These are phyloP conservation scores for Troglohyphantes excavatus DNA, from an alignment of 2,888 invertebrate genomes.

Conservation along the genomic window DNA sequence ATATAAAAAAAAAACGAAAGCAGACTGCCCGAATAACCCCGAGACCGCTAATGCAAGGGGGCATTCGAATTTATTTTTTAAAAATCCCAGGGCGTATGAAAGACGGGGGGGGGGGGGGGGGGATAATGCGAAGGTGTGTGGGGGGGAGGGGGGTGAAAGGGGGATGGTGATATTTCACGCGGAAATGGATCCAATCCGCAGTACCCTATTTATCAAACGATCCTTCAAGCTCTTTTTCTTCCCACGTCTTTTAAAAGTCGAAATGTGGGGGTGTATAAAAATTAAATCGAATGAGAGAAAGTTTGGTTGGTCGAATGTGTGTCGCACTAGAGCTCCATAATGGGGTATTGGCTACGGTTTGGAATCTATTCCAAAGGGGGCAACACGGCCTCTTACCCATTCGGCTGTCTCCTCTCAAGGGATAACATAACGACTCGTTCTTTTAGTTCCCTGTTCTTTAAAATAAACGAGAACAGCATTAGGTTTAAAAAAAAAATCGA, in stretches of 20 bases:
- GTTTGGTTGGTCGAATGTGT: too few relatives aligned
- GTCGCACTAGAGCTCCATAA: too few relatives aligned
- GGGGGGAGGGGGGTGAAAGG: not conserved
- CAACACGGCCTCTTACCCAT: too few relatives aligned
- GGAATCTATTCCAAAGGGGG: too few relatives aligned
- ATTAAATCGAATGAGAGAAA: not conserved
- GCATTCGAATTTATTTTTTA: not conserved
- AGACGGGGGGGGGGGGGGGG: not conserved
- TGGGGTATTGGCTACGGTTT: too few relatives aligned
- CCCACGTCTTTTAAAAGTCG: not conserved
- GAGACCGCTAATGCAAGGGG: not conserved
- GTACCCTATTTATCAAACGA: conserved; percentile 1
- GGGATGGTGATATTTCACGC: not conserved
- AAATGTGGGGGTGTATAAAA: not conserved
- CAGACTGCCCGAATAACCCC: not conserved
- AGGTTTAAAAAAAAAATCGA: too few relatives aligned
- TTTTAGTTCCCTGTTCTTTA: too few relatives aligned
- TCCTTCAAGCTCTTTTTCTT: not conserved
- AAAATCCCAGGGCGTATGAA: not conserved
- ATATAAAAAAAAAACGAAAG: not conserved
- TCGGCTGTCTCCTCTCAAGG: too few relatives aligned
- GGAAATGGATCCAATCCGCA: conserved; percentile 9
- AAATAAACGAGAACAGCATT: too few relatives aligned
- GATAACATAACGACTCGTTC: too few relatives aligned
- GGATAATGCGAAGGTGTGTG: not conserved